Percentiles rank a stretch among this genome's conserved stretches.
Conservation (phyloP, 2,113 vertebrate genomes). For the Camelus bactrianus region DNA sequence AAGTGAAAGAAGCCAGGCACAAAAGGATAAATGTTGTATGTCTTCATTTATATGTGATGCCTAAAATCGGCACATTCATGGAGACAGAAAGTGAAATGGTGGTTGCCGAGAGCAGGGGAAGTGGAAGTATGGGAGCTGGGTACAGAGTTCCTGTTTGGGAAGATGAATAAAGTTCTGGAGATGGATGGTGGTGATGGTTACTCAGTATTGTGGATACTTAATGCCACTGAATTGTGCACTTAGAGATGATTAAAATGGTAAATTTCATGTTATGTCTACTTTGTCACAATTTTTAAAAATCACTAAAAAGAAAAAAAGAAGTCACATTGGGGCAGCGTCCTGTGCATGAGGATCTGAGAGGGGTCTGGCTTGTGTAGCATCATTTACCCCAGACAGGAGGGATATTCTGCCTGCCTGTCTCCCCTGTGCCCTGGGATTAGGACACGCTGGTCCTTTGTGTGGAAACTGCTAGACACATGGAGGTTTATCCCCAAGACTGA, state of each 20-base stretch:
- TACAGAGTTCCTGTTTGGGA: neutral
- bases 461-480: neutral
- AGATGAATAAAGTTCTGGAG: neutral
- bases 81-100: neutral
- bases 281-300: neutral
- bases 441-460: neutral
- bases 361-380: rapidly evolving
- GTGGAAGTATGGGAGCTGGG: too few species aligned
- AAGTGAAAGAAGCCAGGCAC: neutral
- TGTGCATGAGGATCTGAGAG: neutral
- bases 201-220: neutral
- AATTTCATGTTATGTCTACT: neutral
- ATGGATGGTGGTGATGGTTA: rapidly evolving
- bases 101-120: neutral
- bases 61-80: neutral
- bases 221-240: neutral
- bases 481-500: neutral
- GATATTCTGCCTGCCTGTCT: neutral
- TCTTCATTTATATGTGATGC: neutral
- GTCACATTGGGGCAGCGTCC: too few species aligned
- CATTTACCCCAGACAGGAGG: neutral
- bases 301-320: neutral
- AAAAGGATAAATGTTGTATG: neutral
- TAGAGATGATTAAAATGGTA: neutral
- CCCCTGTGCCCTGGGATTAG: neutral